These are phyloP conservation scores for Tineola bisselliella DNA, from an alignment of 2,888 invertebrate species.

Conservation along the genomic window DNA sequence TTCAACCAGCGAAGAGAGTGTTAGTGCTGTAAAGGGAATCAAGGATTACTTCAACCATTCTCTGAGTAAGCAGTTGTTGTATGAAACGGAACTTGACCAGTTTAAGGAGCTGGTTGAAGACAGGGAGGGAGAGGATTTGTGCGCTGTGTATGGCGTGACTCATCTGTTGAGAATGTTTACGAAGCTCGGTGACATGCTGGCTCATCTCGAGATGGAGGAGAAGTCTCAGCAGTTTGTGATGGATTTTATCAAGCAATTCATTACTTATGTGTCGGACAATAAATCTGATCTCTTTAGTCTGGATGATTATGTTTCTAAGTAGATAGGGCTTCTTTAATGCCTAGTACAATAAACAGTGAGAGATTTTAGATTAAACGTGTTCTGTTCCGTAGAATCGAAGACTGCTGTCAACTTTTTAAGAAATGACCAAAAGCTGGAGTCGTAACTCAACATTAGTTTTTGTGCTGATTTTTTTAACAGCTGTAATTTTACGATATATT, in stretches of 20 bases:
- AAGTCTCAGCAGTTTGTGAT: constrained; percentile 84
- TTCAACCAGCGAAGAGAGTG: constrained; percentile 79
- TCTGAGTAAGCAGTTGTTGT: constrained; percentile 89
- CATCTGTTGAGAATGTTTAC: constrained; percentile 92
- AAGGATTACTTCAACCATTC: constrained; percentile 95
- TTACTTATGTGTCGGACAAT: constrained; percentile 88
- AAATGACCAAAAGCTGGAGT: too few relatives aligned
- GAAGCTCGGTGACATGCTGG: constrained; percentile 88
- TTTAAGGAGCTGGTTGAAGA: constrained; percentile 84
- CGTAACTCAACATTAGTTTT: too few relatives aligned
- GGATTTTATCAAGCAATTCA: constrained; percentile 86
- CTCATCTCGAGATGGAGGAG: constrained; percentile 89
- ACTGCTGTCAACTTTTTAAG: too few relatives aligned
- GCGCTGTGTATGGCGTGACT: constrained; percentile 88
- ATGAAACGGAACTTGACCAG: constrained; percentile 93
- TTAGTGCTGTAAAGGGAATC: constrained; percentile 80
- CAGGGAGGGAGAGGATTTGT: constrained; percentile 81
- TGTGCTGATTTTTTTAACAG: too few relatives aligned
- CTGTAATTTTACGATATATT: too few relatives aligned
- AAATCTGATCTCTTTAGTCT: constrained; percentile 81
- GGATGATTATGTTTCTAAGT: constrained; percentile 73
- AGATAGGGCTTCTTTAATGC: too few relatives aligned
- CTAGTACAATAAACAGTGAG: too few relatives aligned
- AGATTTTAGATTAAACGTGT: too few relatives aligned
- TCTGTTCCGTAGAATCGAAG: too few relatives aligned